Evolutionary conservation across 2,797 vertebrate genomes (phyloP).

Genomic region (Sebastes jordani): DNA sequence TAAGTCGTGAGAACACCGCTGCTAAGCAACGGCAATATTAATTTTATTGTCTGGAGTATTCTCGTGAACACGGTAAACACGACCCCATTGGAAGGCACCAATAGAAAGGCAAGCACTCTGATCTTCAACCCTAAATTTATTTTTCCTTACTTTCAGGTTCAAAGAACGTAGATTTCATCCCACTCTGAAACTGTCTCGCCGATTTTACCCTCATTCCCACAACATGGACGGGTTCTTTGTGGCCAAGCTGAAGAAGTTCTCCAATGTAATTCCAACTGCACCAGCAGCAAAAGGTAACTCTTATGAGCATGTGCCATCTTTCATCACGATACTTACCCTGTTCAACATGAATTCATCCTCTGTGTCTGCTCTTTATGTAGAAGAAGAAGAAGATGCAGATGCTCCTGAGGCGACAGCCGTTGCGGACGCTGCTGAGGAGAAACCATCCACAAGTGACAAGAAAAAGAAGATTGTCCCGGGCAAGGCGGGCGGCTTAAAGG

Average conservation of each 20-base stretch:
- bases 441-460: conserved; percentile 57
- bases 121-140: not conserved
- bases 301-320: not conserved
- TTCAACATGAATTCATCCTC: not conserved
- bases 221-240: conserved; percentile 99
- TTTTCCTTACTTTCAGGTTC: conserved; percentile 80
- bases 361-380: conserved; percentile 37
- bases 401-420: conserved; percentile 50
- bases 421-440: conserved; percentile 35
- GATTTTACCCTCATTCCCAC: conserved; percentile 97
- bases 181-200: conserved; percentile 84
- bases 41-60: no score
- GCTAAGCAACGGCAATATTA: no score
- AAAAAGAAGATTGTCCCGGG: conserved; percentile 30
- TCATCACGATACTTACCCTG: not conserved
- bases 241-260: conserved; percentile 97
- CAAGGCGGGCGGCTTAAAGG: conserved; percentile 32
- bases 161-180: conserved; percentile 94
- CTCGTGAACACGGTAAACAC: no score
- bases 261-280: conserved; percentile 87
- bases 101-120: not conserved
- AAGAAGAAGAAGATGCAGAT: conserved; percentile 63
- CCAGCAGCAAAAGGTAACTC: conserved; percentile 73
- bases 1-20: no score
- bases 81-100: no score